Evolutionary conservation across 2,797 vertebrate species (phyloP), one percentile per base, ranked within the genome.

Genomic region (Aratinga solstitialis): DNA sequence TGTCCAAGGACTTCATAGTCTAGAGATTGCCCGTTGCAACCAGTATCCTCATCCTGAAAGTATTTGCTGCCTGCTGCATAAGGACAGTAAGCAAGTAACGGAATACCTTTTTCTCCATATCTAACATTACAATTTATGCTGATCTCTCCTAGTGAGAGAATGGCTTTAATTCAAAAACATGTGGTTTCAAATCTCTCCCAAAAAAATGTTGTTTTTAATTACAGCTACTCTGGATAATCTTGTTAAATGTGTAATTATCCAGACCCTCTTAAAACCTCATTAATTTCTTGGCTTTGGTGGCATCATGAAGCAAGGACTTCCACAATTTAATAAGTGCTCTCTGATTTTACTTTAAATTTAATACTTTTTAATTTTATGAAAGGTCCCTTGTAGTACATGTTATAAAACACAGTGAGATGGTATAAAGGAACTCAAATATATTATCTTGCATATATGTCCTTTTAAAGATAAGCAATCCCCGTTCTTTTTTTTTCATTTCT

Each of bases 161-260:
- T 75, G 58, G 69, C 73, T 94, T 92, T 66, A 86, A 81, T 96
- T 23, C 73, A 75, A 72, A 93, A 93, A 83, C 68, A 75, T 84
- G 76, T 87, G 89, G 84, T 92, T 95, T 93, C 50, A 93, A 89
- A 91, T 80, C 32, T 50, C 30, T 92, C 92, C 92, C 84, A 93
- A 94, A 95, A 95, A 94, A 71, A 79, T 47, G 59, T 93, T 96
- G 73, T 66, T 94, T 90, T 73, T 92, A 89, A 96, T 94, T 93
- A 88, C 54, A 91, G 67, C 79, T 93, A 67, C 83, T 84, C 76
- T 76, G 91, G 56, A 75, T 94, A 87, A 91, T 94, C 89, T 93
- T 91, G 82, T 96, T 95, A 95, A 96, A 95, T 45, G 40, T 93
- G 40, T 78, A 94, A 95, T 96, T 92, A 90, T 76, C 79, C 76